Evolutionary conservation across 2,113 vertebrate genomes (phyloP).

Genomic region (Thalassarche chlororhynchos): DNA sequence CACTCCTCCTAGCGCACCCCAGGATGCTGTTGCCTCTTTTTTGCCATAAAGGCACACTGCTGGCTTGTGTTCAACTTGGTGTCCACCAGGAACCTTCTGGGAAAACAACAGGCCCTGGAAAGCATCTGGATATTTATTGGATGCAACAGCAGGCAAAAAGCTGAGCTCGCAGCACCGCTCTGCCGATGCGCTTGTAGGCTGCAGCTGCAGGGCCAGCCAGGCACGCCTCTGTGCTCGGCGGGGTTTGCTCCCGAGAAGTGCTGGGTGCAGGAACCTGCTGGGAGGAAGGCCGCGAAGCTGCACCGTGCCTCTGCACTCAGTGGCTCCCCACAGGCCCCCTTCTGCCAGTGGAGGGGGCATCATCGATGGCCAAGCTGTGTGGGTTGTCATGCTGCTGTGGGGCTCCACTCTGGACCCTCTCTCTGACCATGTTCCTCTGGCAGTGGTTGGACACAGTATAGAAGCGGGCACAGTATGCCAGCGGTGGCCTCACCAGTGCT

Average conservation of each 20-base stretch:
- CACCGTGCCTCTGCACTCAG: accelerated
- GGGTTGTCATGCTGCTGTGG: accelerated
- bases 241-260: accelerated
- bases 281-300: background rate
- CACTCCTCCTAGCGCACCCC: background rate
- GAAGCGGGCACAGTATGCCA: background rate
- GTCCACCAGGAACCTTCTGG: background rate
- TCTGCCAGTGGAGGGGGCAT: accelerated
- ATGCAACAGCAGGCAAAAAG: background rate
- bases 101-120: background rate
- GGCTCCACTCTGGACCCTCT: background rate
- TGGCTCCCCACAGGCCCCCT: no score
- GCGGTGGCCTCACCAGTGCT: background rate
- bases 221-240: accelerated
- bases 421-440: background rate
- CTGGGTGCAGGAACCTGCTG: background rate
- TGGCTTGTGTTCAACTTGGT: background rate
- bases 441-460: accelerated
- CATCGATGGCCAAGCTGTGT: accelerated
- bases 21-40: background rate
- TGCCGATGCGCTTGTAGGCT: accelerated
- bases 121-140: background rate
- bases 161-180: accelerated
- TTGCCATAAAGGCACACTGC: background rate
- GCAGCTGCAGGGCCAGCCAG: accelerated